These are phyloP conservation scores for Cerastis leucographa DNA, from an alignment of 2,888 invertebrate genomes.

Conservation along the genomic window DNA sequence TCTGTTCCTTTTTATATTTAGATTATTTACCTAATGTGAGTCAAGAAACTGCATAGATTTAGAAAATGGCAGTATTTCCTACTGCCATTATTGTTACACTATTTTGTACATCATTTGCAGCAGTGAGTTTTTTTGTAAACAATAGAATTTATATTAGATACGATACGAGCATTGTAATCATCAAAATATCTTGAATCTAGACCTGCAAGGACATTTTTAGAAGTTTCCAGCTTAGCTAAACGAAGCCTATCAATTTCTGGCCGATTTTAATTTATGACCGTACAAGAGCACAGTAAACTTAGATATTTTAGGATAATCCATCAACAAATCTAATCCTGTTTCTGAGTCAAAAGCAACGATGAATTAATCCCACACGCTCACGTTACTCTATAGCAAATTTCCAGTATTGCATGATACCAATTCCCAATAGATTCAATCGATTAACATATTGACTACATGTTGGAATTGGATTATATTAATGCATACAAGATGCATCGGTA, in stretches of 20 bases:
- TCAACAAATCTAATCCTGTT: not conserved
- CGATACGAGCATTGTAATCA: not conserved
- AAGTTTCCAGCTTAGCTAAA: not conserved
- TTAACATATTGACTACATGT: conserved; percentile 49
- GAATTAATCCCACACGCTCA: no score
- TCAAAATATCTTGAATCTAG: not conserved
- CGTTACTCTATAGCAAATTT: not conserved
- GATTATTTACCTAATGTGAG: conserved; percentile 20
- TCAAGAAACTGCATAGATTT: conserved; percentile 12
- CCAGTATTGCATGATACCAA: conserved; percentile 20
- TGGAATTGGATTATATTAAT: conserved; percentile 29
- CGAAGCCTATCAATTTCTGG: not conserved
- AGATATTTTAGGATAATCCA: not conserved
- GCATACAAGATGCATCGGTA: conserved; percentile 41
- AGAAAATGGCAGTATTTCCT: conserved; percentile 47
- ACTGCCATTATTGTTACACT: conserved; percentile 29
- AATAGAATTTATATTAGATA: not conserved
- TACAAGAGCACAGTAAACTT: not conserved
- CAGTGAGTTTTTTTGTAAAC: conserved; percentile 54
- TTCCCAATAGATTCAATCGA: conserved; percentile 15
- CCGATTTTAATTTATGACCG: not conserved
- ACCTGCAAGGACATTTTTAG: not conserved
- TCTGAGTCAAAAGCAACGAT: not conserved
- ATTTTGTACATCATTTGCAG: conserved; percentile 40
- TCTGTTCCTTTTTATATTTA: conserved; percentile 24